Base-by-base conservation (phyloP, 2,113 vertebrate genomes). In the Oncorhynchus keta region DNA sequence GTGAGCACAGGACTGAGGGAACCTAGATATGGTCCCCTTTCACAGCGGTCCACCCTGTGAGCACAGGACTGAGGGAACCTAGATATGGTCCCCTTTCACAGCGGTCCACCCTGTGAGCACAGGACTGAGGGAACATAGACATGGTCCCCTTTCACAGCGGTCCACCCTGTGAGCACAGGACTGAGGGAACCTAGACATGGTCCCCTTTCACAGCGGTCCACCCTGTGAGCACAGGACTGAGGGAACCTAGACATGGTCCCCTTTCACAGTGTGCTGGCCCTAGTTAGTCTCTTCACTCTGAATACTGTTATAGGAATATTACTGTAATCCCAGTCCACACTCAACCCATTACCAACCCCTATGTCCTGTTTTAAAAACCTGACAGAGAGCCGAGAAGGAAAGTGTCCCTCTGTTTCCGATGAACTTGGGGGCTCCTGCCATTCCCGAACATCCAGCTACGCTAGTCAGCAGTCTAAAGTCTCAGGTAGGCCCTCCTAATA, bases 391-490 rank as follows among this genome's bases (percentile, higher is more conserved):
- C 92, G 95, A 69, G 91, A 92, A 78, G 92, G 95, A 70, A 98
- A 95, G 87, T 97, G 95, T 70, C 88, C 93, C 1, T 96, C 96
- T 16, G 92, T 94, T 81, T 93, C 97, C 4, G 97, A 99, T 3
- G 96, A 98, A 66, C 89, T 96, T 11, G 96, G 93, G 28, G 95
- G 94, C 71, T 96, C 90, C 69, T 95, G 97, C 80, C 97, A 99
- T 92, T 98, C 97, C 66, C 94, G 97, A 83, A 98, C 97, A 28
- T 97, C 97, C 75, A 99, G 97, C 93, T 95, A 97, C 75, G 96
- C 97, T 85, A 99, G 97, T 89, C 97, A 98, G 86, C 97, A 99
- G 85, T 99, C 97, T 75, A 98, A 95, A 94, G 93, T 97, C 72
- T 98, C 97, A 95, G 97, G 97, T 99, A 95, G 35, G 79, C 70